These are phyloP conservation scores for Mionectes olivaceus DNA, from an alignment of 2,797 vertebrate genomes.

Conservation along the genomic window DNA sequence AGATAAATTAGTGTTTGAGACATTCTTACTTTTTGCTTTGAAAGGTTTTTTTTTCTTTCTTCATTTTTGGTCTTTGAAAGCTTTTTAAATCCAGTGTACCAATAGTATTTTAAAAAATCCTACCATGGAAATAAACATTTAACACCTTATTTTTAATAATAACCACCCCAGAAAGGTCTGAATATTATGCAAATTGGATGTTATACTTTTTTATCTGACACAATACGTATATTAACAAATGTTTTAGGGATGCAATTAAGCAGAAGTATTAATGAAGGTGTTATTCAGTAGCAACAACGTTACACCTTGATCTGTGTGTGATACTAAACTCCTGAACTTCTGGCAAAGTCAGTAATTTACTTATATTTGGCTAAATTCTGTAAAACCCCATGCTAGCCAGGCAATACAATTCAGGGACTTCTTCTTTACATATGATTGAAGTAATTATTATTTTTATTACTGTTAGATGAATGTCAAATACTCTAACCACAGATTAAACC, in stretches of 20 bases:
- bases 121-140: fast-evolving
- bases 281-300: background rate
- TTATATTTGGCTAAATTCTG: constrained; percentile 16
- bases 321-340: background rate
- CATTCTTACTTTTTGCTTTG: background rate
- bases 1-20: background rate
- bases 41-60: background rate
- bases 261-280: background rate
- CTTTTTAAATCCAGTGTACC: fast-evolving
- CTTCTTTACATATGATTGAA: background rate
- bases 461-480: background rate
- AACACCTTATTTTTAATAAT: background rate
- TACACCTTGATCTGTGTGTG: background rate
- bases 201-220: background rate
- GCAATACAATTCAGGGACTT: background rate
- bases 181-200: background rate
- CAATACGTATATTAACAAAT: background rate
- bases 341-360: background rate
- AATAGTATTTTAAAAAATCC: fast-evolving
- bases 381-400: constrained; percentile 6
- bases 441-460: background rate
- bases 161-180: background rate
- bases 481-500: background rate
- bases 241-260: background rate
- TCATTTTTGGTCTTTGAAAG: background rate